A percentile compares a stretch with the other conserved stretches of the same genome.
Conservation (phyloP, 1,140 invertebrate species). For the Atta texana region DNA sequence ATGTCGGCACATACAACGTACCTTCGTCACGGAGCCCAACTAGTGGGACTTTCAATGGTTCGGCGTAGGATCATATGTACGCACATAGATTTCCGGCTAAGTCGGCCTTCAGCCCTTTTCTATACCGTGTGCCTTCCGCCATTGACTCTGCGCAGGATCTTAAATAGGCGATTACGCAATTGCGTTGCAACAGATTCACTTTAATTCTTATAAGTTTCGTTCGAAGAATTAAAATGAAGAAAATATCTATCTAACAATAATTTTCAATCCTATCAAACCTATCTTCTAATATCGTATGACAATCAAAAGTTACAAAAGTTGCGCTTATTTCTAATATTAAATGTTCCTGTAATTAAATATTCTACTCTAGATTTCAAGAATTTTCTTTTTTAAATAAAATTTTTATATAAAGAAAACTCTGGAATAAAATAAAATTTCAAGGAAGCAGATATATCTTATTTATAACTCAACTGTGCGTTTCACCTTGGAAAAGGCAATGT, state of each 20-base stretch:
- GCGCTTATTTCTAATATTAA: neutral
- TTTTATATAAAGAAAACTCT: neutral
- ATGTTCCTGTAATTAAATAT: neutral
- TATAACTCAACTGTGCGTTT: constrained; percentile 31
- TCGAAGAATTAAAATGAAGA: neutral
- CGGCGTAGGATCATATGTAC: constrained; percentile 53
- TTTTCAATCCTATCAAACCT: neutral
- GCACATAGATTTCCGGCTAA: constrained; percentile 71
- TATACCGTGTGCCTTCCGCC: constrained; percentile 61
- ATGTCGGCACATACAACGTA: constrained; percentile 77
- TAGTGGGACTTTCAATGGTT: constrained; percentile 73
- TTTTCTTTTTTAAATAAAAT: neutral
- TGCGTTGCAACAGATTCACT: neutral
- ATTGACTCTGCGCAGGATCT: constrained; percentile 63
- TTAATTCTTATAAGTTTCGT: neutral
- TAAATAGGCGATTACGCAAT: constrained; percentile 55
- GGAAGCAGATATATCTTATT: neutral
- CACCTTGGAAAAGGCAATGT: constrained; percentile 31
- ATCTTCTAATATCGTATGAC: neutral
- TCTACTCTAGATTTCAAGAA: neutral
- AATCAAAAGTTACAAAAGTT: neutral
- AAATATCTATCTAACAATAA: neutral
- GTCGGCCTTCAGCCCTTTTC: constrained; percentile 70
- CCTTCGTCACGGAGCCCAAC: constrained; percentile 69
- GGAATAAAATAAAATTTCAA: constrained; percentile 9